A percentile compares a stretch with the other conserved stretches of the same genome.
Conservation (phyloP, 1,140 invertebrate genomes). For the Drosophila chauvacae region DNA sequence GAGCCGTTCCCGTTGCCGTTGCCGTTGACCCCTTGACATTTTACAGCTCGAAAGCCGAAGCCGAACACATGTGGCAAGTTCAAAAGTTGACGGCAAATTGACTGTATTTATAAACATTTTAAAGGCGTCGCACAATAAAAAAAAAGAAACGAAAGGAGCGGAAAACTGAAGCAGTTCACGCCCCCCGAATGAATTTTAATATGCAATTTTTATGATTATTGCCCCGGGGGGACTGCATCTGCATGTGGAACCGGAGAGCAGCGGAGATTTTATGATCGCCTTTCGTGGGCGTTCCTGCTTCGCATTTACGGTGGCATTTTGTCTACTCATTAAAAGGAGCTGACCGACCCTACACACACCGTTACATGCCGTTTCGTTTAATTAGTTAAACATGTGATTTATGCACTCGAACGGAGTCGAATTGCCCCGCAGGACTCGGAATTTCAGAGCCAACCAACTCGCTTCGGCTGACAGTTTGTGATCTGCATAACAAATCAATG, state of each 20-base stretch:
- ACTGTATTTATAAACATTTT: slow-evolving; percentile 82
- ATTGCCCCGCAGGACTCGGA: slow-evolving; percentile 21
- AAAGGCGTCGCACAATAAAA: slow-evolving; percentile 57
- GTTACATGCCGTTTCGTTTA: slow-evolving; percentile 66
- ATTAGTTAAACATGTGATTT: slow-evolving; percentile 75
- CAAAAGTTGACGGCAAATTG: slow-evolving; percentile 82
- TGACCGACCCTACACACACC: slow-evolving; percentile 42
- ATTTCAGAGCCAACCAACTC: slow-evolving; percentile 12
- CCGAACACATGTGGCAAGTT: slow-evolving; percentile 78
- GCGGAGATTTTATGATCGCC: slow-evolving; percentile 51
- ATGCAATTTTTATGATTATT: slow-evolving; percentile 79
- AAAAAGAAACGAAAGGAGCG: slow-evolving; percentile 5
- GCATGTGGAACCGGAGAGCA: slow-evolving; percentile 30
- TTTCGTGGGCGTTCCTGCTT: slow-evolving; percentile 41
- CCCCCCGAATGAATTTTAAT: slow-evolving; percentile 72
- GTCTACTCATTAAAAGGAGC: slow-evolving; percentile 53
- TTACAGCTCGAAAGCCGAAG: slow-evolving; percentile 57
- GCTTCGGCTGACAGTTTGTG: slow-evolving; percentile 4
- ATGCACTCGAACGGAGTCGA: slow-evolving; percentile 36
- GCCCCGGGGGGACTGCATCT: slow-evolving; percentile 33
- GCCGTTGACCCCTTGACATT: slow-evolving; percentile 70
- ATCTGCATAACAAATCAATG: slow-evolving; percentile 63
- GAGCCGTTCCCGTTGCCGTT: slow-evolving; percentile 39
- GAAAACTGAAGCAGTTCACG: slow-evolving; percentile 45
- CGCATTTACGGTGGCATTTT: slow-evolving; percentile 66